A percentile compares a stretch with the other conserved stretches of the same genome.
phyloP scores from a whole-genome alignment of 53 echinoderm and acorn worm species.

The Astropecten irregularis region DNA sequence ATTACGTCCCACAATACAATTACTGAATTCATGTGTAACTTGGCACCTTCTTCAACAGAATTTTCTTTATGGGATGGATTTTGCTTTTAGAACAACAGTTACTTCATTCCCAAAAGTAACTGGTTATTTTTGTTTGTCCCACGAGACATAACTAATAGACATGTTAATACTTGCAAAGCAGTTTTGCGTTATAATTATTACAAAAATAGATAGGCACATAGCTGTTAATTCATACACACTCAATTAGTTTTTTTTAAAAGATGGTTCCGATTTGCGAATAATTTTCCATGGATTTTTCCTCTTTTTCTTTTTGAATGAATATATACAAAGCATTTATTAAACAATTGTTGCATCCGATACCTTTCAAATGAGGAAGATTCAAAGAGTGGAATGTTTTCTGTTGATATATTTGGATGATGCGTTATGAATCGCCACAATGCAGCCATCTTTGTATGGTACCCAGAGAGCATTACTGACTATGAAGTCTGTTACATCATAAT shows the following conservation, averaged over 20 bases:
- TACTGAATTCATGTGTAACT: no score
- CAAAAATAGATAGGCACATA: slow-evolving; percentile 39
- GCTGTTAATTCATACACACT: slow-evolving; percentile 34
- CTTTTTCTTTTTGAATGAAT: slow-evolving; percentile 32
- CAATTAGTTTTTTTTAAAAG: background rate
- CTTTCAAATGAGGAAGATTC: background rate
- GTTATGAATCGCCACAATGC: background rate
- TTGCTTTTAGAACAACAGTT: no score
- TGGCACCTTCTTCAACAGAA: no score
- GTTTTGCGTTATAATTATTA: slow-evolving; percentile 55
- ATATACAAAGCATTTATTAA: slow-evolving; percentile 39
- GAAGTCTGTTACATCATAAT: background rate
- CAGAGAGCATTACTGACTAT: background rate
- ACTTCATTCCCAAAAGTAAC: no score
- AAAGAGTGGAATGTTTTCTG: background rate
- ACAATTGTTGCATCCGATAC: background rate
- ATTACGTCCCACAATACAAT: no score
- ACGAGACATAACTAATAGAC: background rate
- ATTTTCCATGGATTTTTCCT: slow-evolving; percentile 32
- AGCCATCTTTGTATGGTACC: background rate
- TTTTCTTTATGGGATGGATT: no score
- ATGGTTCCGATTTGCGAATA: slow-evolving; percentile 8
- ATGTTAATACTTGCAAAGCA: slow-evolving; percentile 17
- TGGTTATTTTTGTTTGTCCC: background rate
- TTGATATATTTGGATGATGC: background rate